phyloP scores from a whole-genome alignment of 1,140 invertebrate species.

The Augochlora pura region DNA sequence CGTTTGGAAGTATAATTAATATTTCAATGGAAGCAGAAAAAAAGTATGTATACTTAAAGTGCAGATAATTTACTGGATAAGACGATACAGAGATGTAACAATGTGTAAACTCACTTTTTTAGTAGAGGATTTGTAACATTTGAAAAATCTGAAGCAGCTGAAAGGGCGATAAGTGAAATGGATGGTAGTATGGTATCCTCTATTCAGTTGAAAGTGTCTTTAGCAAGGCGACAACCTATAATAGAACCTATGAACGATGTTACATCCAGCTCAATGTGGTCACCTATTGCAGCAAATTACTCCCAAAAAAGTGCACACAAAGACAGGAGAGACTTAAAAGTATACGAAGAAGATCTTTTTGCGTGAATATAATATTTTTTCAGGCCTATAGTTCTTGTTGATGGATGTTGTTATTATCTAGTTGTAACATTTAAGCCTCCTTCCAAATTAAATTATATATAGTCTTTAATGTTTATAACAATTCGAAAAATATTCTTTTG shows the following conservation, averaged over 20 bases:
- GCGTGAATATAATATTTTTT: slow-evolving; percentile 51
- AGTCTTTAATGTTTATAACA: slow-evolving; percentile 1
- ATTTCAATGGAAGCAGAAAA: slow-evolving; percentile 95
- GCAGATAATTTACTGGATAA: background rate
- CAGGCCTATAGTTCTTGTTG: background rate
- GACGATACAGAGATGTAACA: background rate
- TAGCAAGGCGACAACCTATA: slow-evolving; percentile 90
- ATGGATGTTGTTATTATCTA: background rate
- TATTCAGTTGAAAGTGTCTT: slow-evolving; percentile 89
- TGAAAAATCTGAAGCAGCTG: slow-evolving; percentile 92
- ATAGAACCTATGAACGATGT: slow-evolving; percentile 90
- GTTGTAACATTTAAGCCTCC: background rate
- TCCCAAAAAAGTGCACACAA: slow-evolving; percentile 90
- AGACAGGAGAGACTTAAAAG: slow-evolving; percentile 86
- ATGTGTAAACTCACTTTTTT: slow-evolving; percentile 65
- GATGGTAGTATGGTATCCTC: slow-evolving; percentile 90
- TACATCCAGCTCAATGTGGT: slow-evolving; percentile 89
- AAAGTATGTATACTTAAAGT: slow-evolving; percentile 82
- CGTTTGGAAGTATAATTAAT: slow-evolving; percentile 91
- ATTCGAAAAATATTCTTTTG: slow-evolving; percentile 31
- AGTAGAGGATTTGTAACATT: slow-evolving; percentile 96
- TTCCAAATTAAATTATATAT: slow-evolving; percentile 36
- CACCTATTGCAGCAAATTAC: slow-evolving; percentile 89
- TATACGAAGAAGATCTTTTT: slow-evolving; percentile 86
- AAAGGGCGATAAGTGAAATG: slow-evolving; percentile 92